Conservation (phyloP, 1,140 invertebrate species). For the Drosophila watanabei region DNA sequence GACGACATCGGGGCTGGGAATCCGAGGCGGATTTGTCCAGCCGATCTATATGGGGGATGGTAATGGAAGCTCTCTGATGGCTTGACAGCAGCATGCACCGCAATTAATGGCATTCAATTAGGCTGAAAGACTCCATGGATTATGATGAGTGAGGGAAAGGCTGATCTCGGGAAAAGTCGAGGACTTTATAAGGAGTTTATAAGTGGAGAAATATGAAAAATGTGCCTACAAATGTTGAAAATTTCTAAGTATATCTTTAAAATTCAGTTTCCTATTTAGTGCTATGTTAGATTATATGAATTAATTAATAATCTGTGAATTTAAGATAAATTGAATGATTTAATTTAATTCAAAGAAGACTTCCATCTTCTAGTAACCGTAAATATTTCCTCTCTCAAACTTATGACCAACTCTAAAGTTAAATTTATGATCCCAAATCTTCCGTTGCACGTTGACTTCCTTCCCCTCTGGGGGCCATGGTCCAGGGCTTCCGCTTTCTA, state of each 20-base stretch:
- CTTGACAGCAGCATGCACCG: slow-evolving; percentile 44
- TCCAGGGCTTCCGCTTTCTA: slow-evolving; percentile 68
- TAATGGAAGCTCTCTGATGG: slow-evolving; percentile 15
- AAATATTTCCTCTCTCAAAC: too few relatives aligned
- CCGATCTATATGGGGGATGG: slow-evolving; percentile 11
- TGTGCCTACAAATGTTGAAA: background rate
- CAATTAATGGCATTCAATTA: slow-evolving; percentile 62
- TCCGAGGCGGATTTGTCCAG: slow-evolving; percentile 24
- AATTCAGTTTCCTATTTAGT: background rate
- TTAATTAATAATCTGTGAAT: background rate
- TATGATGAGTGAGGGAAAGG: slow-evolving; percentile 8
- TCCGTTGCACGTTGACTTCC: slow-evolving; percentile 25
- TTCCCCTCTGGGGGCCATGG: slow-evolving; percentile 3
- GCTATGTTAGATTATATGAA: background rate
- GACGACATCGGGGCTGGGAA: slow-evolving; percentile 28
- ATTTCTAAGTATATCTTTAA: background rate
- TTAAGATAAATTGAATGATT: background rate
- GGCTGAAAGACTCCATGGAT: slow-evolving; percentile 11
- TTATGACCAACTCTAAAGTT: background rate
- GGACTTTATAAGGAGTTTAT: background rate
- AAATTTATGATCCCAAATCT: slow-evolving; percentile 12
- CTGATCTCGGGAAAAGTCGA: background rate
- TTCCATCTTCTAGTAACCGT: background rate
- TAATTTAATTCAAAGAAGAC: background rate
- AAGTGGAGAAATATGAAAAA: background rate